Evolutionary conservation across 2,113 vertebrate species (phyloP), one percentile per base, ranked within the genome.

Genomic region (Psettodes erumei): DNA sequence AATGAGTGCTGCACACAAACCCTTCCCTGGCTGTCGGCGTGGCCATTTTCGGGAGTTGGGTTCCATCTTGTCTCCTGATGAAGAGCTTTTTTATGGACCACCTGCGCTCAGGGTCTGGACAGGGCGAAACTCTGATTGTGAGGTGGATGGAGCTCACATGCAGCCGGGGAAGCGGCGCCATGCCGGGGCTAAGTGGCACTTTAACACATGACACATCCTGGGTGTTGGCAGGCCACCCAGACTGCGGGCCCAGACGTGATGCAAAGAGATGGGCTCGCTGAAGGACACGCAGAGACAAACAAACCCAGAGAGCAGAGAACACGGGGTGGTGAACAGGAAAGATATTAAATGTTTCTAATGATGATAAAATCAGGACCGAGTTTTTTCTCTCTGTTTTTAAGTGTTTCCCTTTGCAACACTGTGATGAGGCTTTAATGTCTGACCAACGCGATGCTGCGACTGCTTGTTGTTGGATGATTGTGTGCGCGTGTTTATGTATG

Each of bases 71-170:
- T 84, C 2, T 66, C 71, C 71, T 82, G 78, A 90, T 90, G 71
- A 88, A 82, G 82, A 80, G 85, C 66, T 78, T 71, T 78, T 79
- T 77, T 63, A 28, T 50, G 70, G 54, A 72, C 85, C 91, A 89
- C 83, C 86, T 89, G 90, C 55, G 78, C 77, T 74, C 86, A 9
- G 68, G 21, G 25, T 82, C 70, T 66, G 72, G 77, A 69, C 63
- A n/a, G 18, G 74, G 83, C 33, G 37, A 25, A 71, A 63, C 65
- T 68, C 51, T 82, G 89, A 90, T 87, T 87, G 68, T 56, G 62
- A 67, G 69, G 82, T 70, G 79, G 62, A 76, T 27, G 23, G 45
- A 66, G 67, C 42, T 30, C 83, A 65, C 71, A 38, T 56, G 64
- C 58, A 54, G 65, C 30, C 28, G 16, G 67, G 48, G 66, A 60